A percentile compares a stretch with the other conserved stretches of the same genome.
Conservation (phyloP, 2,113 vertebrate species). For the Amphiprion ocellaris region DNA sequence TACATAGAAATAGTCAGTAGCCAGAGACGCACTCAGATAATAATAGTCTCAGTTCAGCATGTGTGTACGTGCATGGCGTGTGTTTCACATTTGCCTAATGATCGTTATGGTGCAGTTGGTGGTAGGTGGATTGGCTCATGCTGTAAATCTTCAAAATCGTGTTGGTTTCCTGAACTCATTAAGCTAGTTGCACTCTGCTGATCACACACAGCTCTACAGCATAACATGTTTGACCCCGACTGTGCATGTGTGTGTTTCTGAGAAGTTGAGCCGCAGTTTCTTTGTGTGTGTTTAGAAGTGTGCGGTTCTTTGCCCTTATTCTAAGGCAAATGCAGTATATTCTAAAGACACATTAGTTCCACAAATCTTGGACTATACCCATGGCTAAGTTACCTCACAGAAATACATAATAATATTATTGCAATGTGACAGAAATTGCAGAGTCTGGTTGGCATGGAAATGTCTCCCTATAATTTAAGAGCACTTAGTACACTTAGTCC, state of each 20-base stretch:
- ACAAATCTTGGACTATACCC: constrained; percentile 10
- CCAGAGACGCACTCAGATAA: background rate
- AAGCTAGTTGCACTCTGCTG: constrained; percentile 70
- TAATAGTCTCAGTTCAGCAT: background rate
- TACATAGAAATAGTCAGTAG: background rate
- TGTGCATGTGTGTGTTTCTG: constrained; percentile 16
- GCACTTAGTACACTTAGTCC: constrained; percentile 62
- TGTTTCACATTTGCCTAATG: constrained; percentile 43
- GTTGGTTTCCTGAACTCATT: constrained; percentile 71
- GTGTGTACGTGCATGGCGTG: background rate
- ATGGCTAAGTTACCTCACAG: background rate
- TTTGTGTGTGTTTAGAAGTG: constrained; percentile 9
- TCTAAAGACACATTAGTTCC: constrained; percentile 23
- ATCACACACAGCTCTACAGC: constrained; percentile 58
- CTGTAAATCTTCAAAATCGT: constrained; percentile 56
- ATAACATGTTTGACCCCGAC: constrained; percentile 57
- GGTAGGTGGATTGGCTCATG: constrained; percentile 41
- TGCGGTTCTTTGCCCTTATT: constrained; percentile 23
- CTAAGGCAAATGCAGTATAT: constrained; percentile 1
- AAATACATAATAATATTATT: constrained; percentile 29
- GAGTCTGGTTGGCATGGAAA: constrained; percentile 29
- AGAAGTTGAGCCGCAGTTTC: background rate
- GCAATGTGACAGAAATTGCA: constrained; percentile 30
- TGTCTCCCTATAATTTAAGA: constrained; percentile 55
- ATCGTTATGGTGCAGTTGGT: constrained; percentile 35